Evolutionary conservation across 1,140 invertebrate genomes (phyloP).

Genomic region (Drosophila micromelanica): DNA sequence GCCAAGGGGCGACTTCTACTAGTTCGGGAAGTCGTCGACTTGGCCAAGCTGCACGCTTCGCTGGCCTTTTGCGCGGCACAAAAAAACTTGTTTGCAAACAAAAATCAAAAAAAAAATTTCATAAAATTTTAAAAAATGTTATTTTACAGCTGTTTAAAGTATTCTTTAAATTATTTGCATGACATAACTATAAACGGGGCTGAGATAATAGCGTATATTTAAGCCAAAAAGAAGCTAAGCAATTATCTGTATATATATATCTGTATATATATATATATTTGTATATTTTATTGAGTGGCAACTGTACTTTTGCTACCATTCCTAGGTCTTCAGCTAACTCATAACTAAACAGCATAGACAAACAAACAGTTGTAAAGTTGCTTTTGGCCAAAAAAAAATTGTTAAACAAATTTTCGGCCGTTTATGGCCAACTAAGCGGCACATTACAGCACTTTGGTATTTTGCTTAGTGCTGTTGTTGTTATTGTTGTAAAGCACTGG

Average conservation of each 20-base stretch:
- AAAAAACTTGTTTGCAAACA: constrained; percentile 49
- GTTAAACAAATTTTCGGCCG: constrained; percentile 3
- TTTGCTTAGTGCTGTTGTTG: neutral
- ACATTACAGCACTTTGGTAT: constrained; percentile 52
- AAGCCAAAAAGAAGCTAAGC: neutral
- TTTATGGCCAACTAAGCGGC: constrained; percentile 34
- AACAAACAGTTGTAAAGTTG: neutral
- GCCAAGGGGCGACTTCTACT: constrained; percentile 16
- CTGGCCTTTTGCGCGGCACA: constrained; percentile 32
- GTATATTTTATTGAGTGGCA: neutral
- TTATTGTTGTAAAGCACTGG: constrained; percentile 24
- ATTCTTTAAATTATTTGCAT: constrained; percentile 15
- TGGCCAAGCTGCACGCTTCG: constrained; percentile 38
- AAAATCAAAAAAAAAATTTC: constrained; percentile 17
- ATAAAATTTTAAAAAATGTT: constrained; percentile 3
- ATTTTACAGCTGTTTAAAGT: constrained; percentile 29
- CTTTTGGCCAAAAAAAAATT: neutral
- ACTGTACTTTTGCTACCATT: neutral
- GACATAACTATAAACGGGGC: too few relatives aligned
- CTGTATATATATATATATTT: too few relatives aligned
- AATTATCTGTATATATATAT: too few relatives aligned
- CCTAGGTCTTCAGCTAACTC: too few relatives aligned
- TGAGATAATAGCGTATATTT: too few relatives aligned
- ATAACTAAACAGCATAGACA: too few relatives aligned
- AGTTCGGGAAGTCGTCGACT: constrained; percentile 37